Percentiles rank a stretch among this genome's conserved stretches.
phyloP scores from a whole-genome alignment of 1,140 invertebrate species.

The Formica selysi region DNA sequence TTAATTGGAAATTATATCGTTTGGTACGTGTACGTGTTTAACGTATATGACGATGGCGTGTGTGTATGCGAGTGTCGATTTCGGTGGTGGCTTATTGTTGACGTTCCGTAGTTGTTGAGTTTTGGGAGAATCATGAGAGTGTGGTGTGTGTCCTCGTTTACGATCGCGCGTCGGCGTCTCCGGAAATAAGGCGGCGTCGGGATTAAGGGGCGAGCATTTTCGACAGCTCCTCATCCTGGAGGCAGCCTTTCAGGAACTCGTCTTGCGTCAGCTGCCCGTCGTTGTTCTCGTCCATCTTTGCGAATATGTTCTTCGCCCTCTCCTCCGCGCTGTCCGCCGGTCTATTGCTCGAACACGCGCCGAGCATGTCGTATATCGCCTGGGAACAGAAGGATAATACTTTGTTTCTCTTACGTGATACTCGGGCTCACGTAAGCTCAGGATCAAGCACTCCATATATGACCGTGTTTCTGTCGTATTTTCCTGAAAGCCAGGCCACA shows the following conservation, averaged over 20 bases:
- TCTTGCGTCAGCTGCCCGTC: conserved; percentile 99
- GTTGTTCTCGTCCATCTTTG: conserved; percentile 99
- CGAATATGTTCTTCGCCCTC: conserved; percentile 99
- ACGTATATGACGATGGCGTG: background rate
- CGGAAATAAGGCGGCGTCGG: conserved; percentile 57
- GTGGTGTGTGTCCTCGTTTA: conserved; percentile 48
- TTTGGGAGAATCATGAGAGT: conserved; percentile 19
- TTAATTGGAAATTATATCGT: conserved; percentile 38
- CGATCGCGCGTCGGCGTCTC: conserved; percentile 37
- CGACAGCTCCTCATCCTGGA: conserved; percentile 98
- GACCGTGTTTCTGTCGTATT: background rate
- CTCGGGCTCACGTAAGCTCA: background rate
- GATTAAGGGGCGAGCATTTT: conserved; percentile 97
- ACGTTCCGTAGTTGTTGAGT: conserved; percentile 48
- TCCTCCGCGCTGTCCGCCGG: conserved; percentile 97
- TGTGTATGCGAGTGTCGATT: conserved; percentile 32
- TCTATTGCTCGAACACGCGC: conserved; percentile 96
- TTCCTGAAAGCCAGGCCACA: background rate
- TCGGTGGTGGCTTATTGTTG: conserved; percentile 39
- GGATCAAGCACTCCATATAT: background rate
- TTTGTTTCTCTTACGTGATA: conserved; percentile 32
- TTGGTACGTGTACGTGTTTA: conserved; percentile 34
- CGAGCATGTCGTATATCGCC: conserved; percentile 99
- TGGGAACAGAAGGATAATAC: conserved; percentile 86
- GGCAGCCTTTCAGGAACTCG: conserved; percentile 99